Conservation (phyloP, 37 sponge, comb jelly and placozoan genomes). For the Axinella damicornis region DNA sequence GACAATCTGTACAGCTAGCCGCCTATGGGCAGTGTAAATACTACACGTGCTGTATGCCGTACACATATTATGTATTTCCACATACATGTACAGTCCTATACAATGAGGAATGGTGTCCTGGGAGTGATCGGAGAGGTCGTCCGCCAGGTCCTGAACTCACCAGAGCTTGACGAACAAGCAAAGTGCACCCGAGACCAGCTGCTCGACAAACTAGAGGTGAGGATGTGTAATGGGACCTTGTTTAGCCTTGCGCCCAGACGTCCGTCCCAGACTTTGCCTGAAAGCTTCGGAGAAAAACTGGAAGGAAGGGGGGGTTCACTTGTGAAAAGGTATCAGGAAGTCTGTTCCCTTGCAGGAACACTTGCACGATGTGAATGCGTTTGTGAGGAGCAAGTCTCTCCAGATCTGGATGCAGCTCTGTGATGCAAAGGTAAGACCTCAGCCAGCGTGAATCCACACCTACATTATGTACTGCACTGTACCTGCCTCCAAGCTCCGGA, state of each 20-base stretch:
- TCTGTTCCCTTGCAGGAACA: constrained; percentile 79
- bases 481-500: too few species aligned
- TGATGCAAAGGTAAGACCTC: constrained; percentile 32
- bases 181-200: constrained; percentile 70
- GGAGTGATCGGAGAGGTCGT: constrained; percentile 78
- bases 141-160: constrained; percentile 17
- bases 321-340: too few species aligned
- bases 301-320: too few species aligned
- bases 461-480: too few species aligned
- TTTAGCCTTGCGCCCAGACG: too few species aligned
- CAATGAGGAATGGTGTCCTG: constrained; percentile 90
- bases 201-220: constrained; percentile 69
- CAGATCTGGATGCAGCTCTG: constrained; percentile 83
- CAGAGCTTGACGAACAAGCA: constrained; percentile 6
- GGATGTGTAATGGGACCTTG: too few species aligned
- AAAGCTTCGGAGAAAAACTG: too few species aligned
- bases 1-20: background rate
- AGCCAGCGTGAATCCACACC: too few species aligned
- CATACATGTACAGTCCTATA: constrained; percentile 83
- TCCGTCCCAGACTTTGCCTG: too few species aligned
- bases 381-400: constrained; percentile 87
- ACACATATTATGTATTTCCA: too few species aligned
- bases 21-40: background rate
- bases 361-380: constrained; percentile 95
- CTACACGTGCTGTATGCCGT: background rate